A percentile compares a stretch with the other conserved stretches of the same genome.
phyloP scores from a whole-genome alignment of 2,888 invertebrate species.

The Megastigmus dorsalis region DNA sequence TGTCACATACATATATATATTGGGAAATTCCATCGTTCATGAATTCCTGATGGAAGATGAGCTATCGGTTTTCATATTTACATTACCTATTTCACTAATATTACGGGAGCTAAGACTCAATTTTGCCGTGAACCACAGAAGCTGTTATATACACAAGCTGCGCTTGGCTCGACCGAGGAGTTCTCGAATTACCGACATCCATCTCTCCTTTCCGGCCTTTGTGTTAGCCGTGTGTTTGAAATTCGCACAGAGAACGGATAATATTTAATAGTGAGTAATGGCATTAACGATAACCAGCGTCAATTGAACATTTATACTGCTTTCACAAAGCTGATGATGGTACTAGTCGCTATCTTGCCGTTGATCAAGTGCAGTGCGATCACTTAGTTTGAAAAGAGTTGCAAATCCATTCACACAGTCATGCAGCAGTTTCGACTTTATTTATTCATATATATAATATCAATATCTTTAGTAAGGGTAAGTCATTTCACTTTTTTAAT shows the following conservation, averaged over 20 bases:
- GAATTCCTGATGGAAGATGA: neutral
- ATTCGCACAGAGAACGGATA: constrained; percentile 54
- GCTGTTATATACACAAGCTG: neutral
- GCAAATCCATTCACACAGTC: neutral
- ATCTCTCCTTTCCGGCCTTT: constrained; percentile 50
- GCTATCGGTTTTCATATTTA: neutral
- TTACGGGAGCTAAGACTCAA: neutral
- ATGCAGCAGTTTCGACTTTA: neutral
- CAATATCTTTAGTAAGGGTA: neutral
- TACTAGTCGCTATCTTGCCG: neutral
- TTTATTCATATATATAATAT: neutral
- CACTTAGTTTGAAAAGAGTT: neutral
- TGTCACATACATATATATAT: neutral
- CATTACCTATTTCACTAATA: neutral
- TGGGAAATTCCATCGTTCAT: neutral
- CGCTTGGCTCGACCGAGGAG: constrained; percentile 7
- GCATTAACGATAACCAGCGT: neutral
- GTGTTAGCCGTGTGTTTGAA: constrained; percentile 58
- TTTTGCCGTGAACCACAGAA: constrained; percentile 1
- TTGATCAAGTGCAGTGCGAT: neutral
- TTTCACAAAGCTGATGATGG: neutral
- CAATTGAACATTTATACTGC: constrained; percentile 5
- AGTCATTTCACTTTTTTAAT: neutral
- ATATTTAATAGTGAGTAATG: constrained; percentile 64
- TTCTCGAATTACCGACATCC: constrained; percentile 58